Evolutionary conservation across 2,888 invertebrate species (phyloP), one percentile per base, ranked within the genome.

Genomic region (Teleiodes luculella): DNA sequence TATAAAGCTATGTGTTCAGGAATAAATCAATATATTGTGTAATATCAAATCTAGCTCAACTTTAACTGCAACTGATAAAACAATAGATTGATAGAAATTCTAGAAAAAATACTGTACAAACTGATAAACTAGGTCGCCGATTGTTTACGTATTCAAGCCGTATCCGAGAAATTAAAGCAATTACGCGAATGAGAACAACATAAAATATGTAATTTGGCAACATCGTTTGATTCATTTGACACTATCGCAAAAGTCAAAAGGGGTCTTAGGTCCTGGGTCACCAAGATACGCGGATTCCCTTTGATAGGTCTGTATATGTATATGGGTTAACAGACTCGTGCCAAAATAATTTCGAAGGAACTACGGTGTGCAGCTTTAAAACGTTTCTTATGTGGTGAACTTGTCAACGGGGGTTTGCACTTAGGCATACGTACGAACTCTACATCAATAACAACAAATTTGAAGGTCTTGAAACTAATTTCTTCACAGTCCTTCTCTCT

Each of bases 221-320:
- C 67, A 68, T 67, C 59, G 39, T 60, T 63, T 74, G 69, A 77
- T 72, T 66, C 57, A 71, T 68, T 59, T 65, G 71, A 73, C 75
- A 68, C 65, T 85, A 85, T 84, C 83, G 64, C 48, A 30, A 36
- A 61, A 66, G 61, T 65, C 64, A 58, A 37, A 60, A 67, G 71
- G 24, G 77, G 77, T 75, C 78, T 75, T 66, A 78, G 81, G 84
- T 80, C 78, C 67, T 68, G 60, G 71, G 76, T 54, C 54, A 68
- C 36, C 54, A 64, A 58, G 81, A 83, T 83, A 83, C 70, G 63
- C 64, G 59, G 65, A 67, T 73, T 74, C 70, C 70, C 72, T 73
- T 67, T 70, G 74, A 68, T 71, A 64, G 62, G 60, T 60, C 59
- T 41, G 10, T 2, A 37, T 8, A 8, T 14, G 16, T 37, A 84